phyloP scores from a whole-genome alignment of 1,140 invertebrate species.

The Bombyx mandarina region DNA sequence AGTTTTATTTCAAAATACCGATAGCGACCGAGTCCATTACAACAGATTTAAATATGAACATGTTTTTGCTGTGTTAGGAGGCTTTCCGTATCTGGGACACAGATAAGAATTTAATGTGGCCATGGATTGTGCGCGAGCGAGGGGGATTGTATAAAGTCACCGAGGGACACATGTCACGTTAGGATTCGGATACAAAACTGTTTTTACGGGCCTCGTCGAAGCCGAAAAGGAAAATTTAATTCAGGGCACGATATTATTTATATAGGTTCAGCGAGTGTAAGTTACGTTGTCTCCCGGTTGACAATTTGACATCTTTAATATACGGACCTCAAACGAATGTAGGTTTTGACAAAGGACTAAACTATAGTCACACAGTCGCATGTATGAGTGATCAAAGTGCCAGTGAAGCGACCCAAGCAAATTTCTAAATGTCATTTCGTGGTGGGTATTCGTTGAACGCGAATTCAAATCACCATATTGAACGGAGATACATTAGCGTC shows the following conservation, averaged over 20 bases:
- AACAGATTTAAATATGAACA: not conserved
- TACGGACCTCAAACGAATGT: no score
- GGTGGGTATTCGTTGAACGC: no score
- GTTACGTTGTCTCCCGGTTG: no score
- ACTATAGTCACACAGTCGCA: no score
- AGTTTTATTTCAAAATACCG: constrained; percentile 8
- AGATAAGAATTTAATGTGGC: constrained; percentile 28
- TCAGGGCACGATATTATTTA: not conserved
- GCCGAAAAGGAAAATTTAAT: not conserved
- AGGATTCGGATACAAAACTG: constrained; percentile 9
- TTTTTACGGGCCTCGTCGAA: constrained; percentile 9
- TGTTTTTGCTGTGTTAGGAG: not conserved
- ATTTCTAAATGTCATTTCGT: no score
- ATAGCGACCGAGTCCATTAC: constrained; percentile 2
- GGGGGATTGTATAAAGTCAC: constrained; percentile 31
- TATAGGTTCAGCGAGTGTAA: not conserved
- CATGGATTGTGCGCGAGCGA: constrained; percentile 21
- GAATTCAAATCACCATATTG: no score
- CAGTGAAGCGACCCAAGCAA: no score
- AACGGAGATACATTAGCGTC: no score
- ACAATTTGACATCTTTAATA: no score
- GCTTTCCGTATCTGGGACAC: constrained; percentile 9
- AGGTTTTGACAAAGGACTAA: no score
- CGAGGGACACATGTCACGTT: constrained; percentile 34
- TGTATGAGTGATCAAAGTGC: no score